Evolutionary conservation across 2,113 vertebrate species (phyloP).

Genomic region (Cygnus buccinator): DNA sequence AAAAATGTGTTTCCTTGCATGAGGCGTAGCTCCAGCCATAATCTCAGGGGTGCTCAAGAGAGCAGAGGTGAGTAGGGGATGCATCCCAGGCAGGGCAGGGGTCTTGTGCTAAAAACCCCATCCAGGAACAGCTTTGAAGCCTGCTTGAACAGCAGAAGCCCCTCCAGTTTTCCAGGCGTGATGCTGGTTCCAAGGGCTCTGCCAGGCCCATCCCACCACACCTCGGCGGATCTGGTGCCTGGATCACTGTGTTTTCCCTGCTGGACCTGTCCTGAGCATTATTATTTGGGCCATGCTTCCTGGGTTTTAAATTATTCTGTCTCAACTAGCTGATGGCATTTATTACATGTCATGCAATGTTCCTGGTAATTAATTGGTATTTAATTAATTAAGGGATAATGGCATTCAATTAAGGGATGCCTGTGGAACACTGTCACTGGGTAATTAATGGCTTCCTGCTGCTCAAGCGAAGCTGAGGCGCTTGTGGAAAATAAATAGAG

Average conservation of each 20-base stretch:
- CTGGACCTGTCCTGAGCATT: not conserved
- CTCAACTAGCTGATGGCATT: constrained; percentile 52
- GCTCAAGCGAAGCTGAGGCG: not conserved
- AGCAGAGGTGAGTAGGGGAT: not conserved
- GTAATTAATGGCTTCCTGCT: constrained; percentile 59
- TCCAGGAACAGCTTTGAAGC: not conserved
- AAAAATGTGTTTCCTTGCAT: not conserved
- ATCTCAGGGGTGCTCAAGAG: not conserved
- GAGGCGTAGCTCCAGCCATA: not conserved
- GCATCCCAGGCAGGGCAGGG: fast-evolving
- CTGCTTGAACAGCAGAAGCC: not conserved
- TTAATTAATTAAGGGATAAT: constrained; percentile 72
- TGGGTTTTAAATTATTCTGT: not conserved
- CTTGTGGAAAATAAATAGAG: constrained; percentile 7
- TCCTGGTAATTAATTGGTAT: constrained; percentile 64
- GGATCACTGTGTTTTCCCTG: not conserved
- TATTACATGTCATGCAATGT: not conserved
- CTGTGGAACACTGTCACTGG: constrained; percentile 18
- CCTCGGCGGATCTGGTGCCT: fast-evolving
- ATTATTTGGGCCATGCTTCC: not conserved
- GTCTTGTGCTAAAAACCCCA: fast-evolving
- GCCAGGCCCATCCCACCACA: not conserved
- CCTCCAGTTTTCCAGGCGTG: not conserved
- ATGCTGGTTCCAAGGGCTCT: fast-evolving
- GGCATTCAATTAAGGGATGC: constrained; percentile 46